Evolutionary conservation across 1,140 invertebrate species (phyloP).

Genomic region (Tribolium castaneum): DNA sequence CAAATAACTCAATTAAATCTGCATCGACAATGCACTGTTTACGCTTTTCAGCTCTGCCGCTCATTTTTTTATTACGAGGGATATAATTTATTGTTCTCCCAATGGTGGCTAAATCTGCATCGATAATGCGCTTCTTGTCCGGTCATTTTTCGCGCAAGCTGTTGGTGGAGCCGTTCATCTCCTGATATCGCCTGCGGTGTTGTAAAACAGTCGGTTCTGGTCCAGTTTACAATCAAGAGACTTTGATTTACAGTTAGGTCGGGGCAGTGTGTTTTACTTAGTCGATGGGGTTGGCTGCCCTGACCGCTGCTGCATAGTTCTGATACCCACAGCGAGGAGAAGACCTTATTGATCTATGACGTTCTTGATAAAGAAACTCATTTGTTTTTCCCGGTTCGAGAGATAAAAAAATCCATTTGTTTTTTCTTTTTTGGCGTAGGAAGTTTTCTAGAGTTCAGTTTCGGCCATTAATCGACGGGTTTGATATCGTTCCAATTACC

Average conservation of each 20-base stretch:
- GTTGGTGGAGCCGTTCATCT: background rate
- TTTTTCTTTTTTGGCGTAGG: constrained; percentile 31
- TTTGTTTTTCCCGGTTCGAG: constrained; percentile 45
- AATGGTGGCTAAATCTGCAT: constrained; percentile 37
- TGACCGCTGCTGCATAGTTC: constrained; percentile 41
- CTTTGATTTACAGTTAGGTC: constrained; percentile 43
- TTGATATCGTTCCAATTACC: background rate
- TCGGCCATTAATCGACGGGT: background rate
- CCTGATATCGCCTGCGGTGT: constrained; percentile 23
- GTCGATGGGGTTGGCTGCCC: constrained; percentile 25
- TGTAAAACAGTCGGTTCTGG: constrained; percentile 29
- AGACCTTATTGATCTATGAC: constrained; percentile 49
- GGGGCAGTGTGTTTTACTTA: constrained; percentile 36
- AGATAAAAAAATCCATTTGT: constrained; percentile 47
- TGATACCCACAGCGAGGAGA: constrained; percentile 28
- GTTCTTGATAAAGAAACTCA: constrained; percentile 49
- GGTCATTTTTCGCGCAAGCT: background rate
- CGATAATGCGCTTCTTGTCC: background rate
- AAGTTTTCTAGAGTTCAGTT: background rate
- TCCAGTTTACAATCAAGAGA: constrained; percentile 40
- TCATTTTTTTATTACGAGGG: no score
- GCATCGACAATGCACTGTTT: no score
- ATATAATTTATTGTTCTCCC: no score
- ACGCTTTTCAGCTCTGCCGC: no score
- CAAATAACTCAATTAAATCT: constrained; percentile 32